A percentile compares a stretch with the other conserved stretches of the same genome.
These are phyloP conservation scores for Actinostola sp. DNA, from an alignment of 92 coral and sea anemone species.

Conservation along the genomic window DNA sequence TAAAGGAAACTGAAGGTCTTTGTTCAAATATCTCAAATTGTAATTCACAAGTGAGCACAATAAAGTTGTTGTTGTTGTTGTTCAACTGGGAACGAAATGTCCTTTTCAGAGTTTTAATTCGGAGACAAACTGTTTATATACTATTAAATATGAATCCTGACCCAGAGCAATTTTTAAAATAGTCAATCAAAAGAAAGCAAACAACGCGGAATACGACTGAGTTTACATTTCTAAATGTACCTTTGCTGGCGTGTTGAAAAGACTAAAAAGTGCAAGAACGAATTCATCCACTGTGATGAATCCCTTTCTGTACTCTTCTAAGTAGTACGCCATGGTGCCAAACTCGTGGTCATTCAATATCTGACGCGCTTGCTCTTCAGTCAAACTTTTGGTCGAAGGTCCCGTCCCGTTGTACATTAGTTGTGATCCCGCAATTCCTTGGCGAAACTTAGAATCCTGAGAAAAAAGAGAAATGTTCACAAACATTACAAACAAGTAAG, in stretches of 20 bases:
- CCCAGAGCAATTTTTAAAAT: no score
- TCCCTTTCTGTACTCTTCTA: conserved; percentile 77
- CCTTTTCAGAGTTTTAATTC: no score
- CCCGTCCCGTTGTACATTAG: conserved; percentile 77
- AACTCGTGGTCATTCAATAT: conserved; percentile 78
- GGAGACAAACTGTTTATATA: no score
- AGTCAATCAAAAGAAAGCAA: no score
- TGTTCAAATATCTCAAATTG: no score
- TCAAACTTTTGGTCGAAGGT: conserved; percentile 74
- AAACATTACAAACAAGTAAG: no score
- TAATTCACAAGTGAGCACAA: no score
- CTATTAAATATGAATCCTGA: no score
- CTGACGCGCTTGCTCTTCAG: conserved; percentile 83
- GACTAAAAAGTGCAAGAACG: conserved; percentile 86
- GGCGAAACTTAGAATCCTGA: conserved; percentile 78
- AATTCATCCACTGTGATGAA: conserved; percentile 67
- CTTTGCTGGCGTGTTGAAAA: conserved; percentile 86
- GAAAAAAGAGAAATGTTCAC: neutral
- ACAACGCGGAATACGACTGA: no score
- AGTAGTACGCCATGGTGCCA: conserved; percentile 81
- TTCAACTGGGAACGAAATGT: no score
- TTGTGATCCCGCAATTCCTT: conserved; percentile 87
- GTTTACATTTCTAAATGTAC: conserved; percentile 46
- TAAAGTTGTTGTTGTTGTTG: no score
- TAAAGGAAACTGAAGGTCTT: no score